Evolutionary conservation across 2,888 invertebrate genomes (phyloP).

Genomic region (Tortrix viridana): DNA sequence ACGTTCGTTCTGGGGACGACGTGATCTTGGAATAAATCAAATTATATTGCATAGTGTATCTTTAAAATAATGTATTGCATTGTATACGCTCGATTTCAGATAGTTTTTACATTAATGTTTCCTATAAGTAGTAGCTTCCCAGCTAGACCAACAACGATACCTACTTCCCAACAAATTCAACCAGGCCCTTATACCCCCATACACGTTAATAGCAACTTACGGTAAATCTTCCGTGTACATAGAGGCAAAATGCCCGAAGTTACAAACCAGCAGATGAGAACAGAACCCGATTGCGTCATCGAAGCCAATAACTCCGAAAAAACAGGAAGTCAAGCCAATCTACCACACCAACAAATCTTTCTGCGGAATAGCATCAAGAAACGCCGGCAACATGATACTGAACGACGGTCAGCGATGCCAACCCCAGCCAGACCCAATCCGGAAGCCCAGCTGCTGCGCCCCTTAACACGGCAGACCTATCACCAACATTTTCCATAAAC

Average conservation of each 20-base stretch:
- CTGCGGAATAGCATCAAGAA: not conserved
- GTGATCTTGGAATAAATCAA: too few species aligned
- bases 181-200: not conserved
- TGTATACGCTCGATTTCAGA: too few species aligned
- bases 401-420: too few species aligned
- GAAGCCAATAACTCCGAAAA: not conserved
- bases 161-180: not conserved
- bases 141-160: not conserved
- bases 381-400: too few species aligned
- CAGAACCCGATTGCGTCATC: not conserved
- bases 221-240: slow-evolving; percentile 2
- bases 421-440: too few species aligned
- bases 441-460: too few species aligned
- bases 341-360: not conserved
- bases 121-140: not conserved
- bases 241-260: slow-evolving; percentile 15
- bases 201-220: not conserved
- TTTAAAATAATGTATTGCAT: too few species aligned
- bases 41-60: too few species aligned
- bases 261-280: not conserved
- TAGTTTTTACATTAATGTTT: slow-evolving; percentile 2
- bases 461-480: too few species aligned
- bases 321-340: not conserved
- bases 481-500: too few species aligned
- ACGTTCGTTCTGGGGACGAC: too few species aligned